Evolutionary conservation across 2,888 invertebrate genomes (phyloP).

Genomic region (Amaurobius ferox): DNA sequence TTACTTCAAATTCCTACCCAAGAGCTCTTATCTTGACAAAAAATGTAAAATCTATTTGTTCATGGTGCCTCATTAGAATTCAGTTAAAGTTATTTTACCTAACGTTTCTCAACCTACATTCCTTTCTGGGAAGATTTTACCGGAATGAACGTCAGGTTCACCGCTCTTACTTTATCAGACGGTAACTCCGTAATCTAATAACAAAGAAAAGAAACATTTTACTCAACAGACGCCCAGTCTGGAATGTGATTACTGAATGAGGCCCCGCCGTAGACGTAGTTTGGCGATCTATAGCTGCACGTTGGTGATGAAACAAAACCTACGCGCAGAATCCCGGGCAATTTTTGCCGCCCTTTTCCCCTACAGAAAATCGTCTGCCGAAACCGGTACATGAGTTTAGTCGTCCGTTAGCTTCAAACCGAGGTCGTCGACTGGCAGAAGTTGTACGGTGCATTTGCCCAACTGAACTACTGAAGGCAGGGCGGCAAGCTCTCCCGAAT

Average conservation of each 20-base stretch:
- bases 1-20: no score
- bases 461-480: neutral
- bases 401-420: neutral
- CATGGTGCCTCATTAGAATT: no score
- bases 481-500: neutral
- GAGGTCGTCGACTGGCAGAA: neutral
- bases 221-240: neutral
- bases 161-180: neutral
- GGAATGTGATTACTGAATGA: neutral
- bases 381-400: constrained; percentile 5
- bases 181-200: neutral
- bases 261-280: neutral
- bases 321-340: neutral
- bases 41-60: no score
- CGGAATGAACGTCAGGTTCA: neutral
- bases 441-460: neutral
- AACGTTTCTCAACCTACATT: neutral
- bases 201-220: neutral
- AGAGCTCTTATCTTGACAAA: no score
- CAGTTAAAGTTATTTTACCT: no score
- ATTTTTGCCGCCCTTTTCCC: neutral
- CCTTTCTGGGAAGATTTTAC: neutral
- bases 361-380: neutral
- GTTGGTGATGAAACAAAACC: neutral
- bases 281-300: constrained; percentile 5